Evolutionary conservation across 2,797 vertebrate species (phyloP).

Genomic region (Propithecus deckenii): DNA sequence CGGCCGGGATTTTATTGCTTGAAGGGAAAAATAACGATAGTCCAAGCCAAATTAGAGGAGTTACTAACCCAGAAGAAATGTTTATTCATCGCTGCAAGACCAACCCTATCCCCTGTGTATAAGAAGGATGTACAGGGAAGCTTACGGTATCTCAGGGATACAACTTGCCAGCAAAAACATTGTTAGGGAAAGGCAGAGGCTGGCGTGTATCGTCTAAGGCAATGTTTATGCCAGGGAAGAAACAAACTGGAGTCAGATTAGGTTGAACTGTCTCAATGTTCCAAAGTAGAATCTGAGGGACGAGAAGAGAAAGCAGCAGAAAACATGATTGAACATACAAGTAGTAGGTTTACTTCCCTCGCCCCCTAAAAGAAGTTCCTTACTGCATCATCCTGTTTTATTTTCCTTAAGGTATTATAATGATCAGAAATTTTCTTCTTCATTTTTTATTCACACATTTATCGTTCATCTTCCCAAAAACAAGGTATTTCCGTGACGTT

Average conservation of each 20-base stretch:
- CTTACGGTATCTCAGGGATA: neutral
- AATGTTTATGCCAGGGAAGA: neutral
- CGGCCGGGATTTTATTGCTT: too few relatives aligned
- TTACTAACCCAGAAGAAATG: conserved; percentile 51
- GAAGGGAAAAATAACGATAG: neutral
- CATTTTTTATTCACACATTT: neutral
- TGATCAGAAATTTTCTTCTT: neutral
- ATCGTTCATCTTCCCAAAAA: neutral
- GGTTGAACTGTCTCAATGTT: neutral
- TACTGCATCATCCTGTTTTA: neutral
- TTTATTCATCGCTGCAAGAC: neutral
- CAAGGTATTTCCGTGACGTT: neutral
- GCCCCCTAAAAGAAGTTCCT: neutral
- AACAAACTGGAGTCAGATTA: neutral
- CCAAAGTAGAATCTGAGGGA: neutral
- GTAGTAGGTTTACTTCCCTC: neutral
- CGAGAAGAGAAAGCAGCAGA: neutral
- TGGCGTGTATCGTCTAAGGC: neutral
- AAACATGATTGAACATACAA: neutral
- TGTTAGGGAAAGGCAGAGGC: neutral
- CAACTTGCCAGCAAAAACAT: neutral
- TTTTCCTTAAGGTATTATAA: neutral
- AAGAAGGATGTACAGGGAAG: neutral
- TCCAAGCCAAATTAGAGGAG: conserved; percentile 21
- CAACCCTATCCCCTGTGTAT: neutral